phyloP scores from a whole-genome alignment of 2,113 vertebrate species.

The Corythoichthys haematopterus region DNA sequence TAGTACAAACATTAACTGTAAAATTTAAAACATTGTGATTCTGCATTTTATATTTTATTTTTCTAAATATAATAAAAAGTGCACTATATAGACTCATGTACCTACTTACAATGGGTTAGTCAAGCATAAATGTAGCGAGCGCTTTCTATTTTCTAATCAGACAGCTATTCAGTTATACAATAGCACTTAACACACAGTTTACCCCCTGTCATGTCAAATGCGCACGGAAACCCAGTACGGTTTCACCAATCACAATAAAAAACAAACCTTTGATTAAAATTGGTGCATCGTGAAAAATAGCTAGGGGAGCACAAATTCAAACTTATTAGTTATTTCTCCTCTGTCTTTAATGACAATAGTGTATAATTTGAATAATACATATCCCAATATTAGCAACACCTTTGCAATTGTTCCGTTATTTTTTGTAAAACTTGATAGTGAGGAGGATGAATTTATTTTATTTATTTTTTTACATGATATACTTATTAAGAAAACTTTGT shows the following conservation, averaged over 20 bases:
- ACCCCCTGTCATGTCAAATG: neutral
- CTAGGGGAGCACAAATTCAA: neutral
- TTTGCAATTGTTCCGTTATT: neutral
- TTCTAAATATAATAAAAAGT: no score
- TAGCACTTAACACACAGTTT: neutral
- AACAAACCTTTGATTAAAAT: neutral
- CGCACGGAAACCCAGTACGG: neutral
- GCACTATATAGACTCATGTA: no score
- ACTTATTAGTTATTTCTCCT: neutral
- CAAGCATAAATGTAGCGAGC: no score
- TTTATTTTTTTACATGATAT: no score
- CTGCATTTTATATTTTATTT: no score
- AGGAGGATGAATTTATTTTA: neutral
- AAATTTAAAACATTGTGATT: no score
- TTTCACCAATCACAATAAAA: neutral
- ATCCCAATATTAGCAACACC: constrained; percentile 3
- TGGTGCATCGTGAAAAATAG: neutral
- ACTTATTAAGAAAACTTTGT: constrained; percentile 1
- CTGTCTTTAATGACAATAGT: neutral
- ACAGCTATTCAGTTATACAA: neutral
- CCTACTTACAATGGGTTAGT: no score
- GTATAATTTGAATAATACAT: constrained; percentile 3
- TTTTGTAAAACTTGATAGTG: neutral
- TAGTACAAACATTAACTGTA: no score
- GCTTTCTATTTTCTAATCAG: neutral